Evolutionary conservation across 2,113 vertebrate genomes (phyloP).

Genomic region (Saccopteryx leptura): DNA sequence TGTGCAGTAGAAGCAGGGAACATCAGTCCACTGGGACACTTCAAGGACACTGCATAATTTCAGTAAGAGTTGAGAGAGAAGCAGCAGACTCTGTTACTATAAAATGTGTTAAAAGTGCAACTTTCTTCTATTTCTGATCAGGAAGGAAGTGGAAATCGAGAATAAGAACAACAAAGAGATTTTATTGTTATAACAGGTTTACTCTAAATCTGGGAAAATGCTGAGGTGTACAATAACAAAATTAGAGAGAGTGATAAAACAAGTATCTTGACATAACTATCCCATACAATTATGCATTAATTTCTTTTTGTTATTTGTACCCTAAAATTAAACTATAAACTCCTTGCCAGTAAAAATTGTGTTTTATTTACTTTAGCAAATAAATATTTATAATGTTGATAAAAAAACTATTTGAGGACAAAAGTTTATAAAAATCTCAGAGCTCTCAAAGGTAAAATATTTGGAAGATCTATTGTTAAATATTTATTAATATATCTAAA

Average conservation of each 20-base stretch:
- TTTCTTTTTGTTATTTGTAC: neutral
- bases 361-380: conserved; percentile 34
- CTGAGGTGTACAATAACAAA: neutral
- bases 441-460: neutral
- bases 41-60: neutral
- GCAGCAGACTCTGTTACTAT: neutral
- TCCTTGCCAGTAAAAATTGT: conserved; percentile 36
- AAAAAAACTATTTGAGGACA: conserved; percentile 18
- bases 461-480: conserved; percentile 5
- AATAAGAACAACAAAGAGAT: conserved; percentile 22
- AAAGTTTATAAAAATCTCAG: conserved; percentile 51
- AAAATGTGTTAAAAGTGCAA: neutral
- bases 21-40: neutral
- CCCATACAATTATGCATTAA: neutral
- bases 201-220: neutral
- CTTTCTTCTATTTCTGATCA: conserved; percentile 18
- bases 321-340: conserved; percentile 43
- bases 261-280: conserved; percentile 2
- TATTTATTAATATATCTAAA: conserved; percentile 1
- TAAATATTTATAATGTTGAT: neutral
- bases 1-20: neutral
- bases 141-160: neutral
- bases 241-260: conserved; percentile 38
- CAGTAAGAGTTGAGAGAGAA: neutral
- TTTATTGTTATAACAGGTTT: neutral